phyloP scores from a whole-genome alignment of 2,888 invertebrate species.

The Rotaria sp. region DNA sequence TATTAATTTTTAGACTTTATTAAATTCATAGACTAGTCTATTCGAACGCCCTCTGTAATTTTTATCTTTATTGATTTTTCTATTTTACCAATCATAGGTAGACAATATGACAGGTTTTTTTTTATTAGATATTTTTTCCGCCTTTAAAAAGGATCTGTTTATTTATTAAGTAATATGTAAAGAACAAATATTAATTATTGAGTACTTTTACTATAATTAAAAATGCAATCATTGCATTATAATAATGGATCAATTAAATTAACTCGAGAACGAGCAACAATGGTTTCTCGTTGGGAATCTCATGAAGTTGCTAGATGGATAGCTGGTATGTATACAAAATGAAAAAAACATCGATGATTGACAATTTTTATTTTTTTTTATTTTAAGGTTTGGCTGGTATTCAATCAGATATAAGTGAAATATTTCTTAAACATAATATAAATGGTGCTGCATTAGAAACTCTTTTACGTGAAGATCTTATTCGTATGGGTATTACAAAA shows the following conservation, averaged over 20 bases:
- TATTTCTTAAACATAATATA: constrained; percentile 72
- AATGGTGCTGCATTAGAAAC: constrained; percentile 74
- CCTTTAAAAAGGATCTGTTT: neutral
- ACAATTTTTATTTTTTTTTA: neutral
- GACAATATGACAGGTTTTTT: neutral
- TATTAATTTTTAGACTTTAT: no score
- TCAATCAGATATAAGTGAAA: neutral
- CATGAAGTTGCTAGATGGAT: constrained; percentile 11
- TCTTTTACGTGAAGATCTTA: constrained; percentile 77
- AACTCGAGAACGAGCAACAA: constrained; percentile 18
- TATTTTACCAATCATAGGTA: neutral
- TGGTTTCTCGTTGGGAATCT: neutral
- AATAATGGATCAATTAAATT: constrained; percentile 13
- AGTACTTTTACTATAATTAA: neutral
- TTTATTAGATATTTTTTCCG: neutral
- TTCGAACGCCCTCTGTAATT: neutral
- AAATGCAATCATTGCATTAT: constrained; percentile 7
- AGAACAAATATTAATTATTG: neutral
- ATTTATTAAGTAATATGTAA: neutral
- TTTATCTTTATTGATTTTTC: neutral
- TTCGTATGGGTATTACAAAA: constrained; percentile 73
- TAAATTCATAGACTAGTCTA: no score
- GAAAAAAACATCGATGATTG: neutral
- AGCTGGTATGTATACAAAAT: neutral
- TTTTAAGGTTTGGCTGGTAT: neutral